Percentiles rank a stretch among this genome's conserved stretches.
These are phyloP conservation scores for Phoxinus dragarum DNA, from an alignment of 2,797 vertebrate species.

Conservation along the genomic window DNA sequence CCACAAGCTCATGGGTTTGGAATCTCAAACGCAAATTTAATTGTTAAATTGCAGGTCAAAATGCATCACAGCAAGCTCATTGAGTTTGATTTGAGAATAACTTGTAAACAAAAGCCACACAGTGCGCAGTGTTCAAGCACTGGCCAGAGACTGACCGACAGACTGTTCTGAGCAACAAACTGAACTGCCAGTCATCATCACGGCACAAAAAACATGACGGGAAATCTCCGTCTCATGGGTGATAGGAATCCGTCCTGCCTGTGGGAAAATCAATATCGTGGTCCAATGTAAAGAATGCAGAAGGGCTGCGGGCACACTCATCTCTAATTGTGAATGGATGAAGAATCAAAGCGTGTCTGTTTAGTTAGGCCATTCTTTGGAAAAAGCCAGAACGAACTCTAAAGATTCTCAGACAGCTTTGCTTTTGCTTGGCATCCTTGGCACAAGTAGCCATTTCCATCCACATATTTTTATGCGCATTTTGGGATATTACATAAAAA, in stretches of 20 bases:
- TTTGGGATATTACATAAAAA: too few relatives aligned
- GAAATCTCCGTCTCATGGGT: slow-evolving; percentile 14
- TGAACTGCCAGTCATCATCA: slow-evolving; percentile 24
- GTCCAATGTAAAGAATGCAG: slow-evolving; percentile 39
- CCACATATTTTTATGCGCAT: too few relatives aligned
- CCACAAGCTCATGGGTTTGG: slow-evolving; percentile 21
- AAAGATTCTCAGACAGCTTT: neutral
- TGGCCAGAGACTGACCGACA: slow-evolving; percentile 35
- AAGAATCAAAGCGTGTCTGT: slow-evolving; percentile 29
- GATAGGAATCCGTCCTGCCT: slow-evolving; percentile 20
- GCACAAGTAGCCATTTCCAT: too few relatives aligned
- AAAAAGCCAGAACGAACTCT: neutral
- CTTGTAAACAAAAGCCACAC: slow-evolving; percentile 31
- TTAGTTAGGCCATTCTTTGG: slow-evolving; percentile 11
- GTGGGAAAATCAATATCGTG: slow-evolving; percentile 41
- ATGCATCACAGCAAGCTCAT: slow-evolving; percentile 44
- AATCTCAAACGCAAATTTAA: slow-evolving; percentile 39
- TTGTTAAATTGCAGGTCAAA: slow-evolving; percentile 36
- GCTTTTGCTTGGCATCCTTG: neutral
- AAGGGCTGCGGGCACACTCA: slow-evolving; percentile 14
- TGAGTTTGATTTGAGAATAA: slow-evolving; percentile 47
- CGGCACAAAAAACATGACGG: slow-evolving; percentile 15
- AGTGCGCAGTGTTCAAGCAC: slow-evolving; percentile 36
- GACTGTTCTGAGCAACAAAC: slow-evolving; percentile 18
- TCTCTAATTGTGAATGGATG: slow-evolving; percentile 28